phyloP scores from a whole-genome alignment of 2,797 vertebrate species.

The Amniataba percoides region DNA sequence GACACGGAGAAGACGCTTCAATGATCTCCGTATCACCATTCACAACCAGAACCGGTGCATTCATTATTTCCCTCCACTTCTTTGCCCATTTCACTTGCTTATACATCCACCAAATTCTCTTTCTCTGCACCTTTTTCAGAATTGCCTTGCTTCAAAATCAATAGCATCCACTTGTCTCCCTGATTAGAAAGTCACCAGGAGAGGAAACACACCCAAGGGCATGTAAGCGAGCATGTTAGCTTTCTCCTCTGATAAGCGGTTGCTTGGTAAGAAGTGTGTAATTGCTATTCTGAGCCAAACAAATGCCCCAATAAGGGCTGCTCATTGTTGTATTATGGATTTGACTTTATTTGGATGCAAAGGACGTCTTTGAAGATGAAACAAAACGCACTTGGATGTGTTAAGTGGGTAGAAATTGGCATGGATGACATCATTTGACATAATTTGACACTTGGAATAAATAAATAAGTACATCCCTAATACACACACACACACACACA shows the following conservation, averaged over 20 bases:
- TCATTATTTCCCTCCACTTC: conserved; percentile 11
- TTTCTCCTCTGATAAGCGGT: conserved; percentile 22
- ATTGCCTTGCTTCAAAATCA: conserved; percentile 42
- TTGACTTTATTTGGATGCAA: conserved; percentile 34
- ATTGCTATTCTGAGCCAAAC: conserved; percentile 41
- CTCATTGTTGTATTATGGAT: conserved; percentile 36
- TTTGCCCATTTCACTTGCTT: conserved; percentile 19
- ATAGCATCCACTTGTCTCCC: conserved; percentile 36
- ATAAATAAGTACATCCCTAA: background rate
- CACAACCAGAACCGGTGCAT: conserved; percentile 12
- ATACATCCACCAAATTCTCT: conserved; percentile 4
- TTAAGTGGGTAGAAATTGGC: conserved; percentile 10
- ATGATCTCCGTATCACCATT: conserved; percentile 27
- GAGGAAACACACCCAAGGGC: conserved; percentile 35
- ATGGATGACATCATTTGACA: background rate
- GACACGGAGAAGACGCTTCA: conserved; percentile 7
- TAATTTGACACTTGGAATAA: conserved; percentile 2
- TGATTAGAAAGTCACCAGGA: conserved; percentile 47
- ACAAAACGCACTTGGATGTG: conserved; percentile 15
- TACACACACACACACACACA: too few relatives aligned
- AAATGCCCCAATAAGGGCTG: conserved; percentile 18
- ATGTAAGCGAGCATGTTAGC: background rate
- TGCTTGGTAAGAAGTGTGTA: conserved; percentile 23
- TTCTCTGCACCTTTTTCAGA: conserved; percentile 18
- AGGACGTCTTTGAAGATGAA: conserved; percentile 29